phyloP scores from a whole-genome alignment of 2,888 invertebrate genomes.

The Pharmacophagus antenor region DNA sequence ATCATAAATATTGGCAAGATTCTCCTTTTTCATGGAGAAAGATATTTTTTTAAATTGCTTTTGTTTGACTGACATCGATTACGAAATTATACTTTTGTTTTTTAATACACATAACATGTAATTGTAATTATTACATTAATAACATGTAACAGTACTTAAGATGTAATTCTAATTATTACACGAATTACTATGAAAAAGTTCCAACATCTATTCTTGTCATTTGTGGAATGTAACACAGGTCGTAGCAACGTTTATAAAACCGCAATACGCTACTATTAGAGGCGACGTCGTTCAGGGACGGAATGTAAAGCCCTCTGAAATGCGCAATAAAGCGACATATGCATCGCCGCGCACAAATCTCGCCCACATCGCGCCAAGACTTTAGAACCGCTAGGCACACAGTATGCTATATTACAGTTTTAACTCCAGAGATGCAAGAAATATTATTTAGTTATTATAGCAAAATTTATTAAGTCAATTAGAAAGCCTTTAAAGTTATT shows the following conservation, averaged over 20 bases:
- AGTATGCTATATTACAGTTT: slow-evolving; percentile 14
- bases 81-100: too few relatives aligned
- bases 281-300: slow-evolving; percentile 50
- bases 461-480: too few relatives aligned
- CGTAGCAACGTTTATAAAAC: slow-evolving; percentile 65
- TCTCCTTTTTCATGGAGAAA: too few relatives aligned
- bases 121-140: too few relatives aligned
- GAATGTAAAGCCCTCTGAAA: slow-evolving; percentile 62
- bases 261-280: slow-evolving; percentile 63
- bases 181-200: background rate
- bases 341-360: slow-evolving; percentile 48
- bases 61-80: too few relatives aligned
- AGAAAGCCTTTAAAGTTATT: too few relatives aligned
- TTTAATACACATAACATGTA: too few relatives aligned
- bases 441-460: background rate
- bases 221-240: slow-evolving; percentile 61
- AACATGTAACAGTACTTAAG: background rate
- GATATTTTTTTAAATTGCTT: too few relatives aligned
- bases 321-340: slow-evolving; percentile 61
- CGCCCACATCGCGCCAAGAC: slow-evolving; percentile 37
- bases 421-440: background rate
- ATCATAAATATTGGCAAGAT: too few relatives aligned
- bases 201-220: slow-evolving; percentile 45
- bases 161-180: slow-evolving; percentile 14
- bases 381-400: slow-evolving; percentile 32